These are phyloP conservation scores for Semibalanus balanoides DNA, from an alignment of 1,140 invertebrate genomes.

Conservation along the genomic window DNA sequence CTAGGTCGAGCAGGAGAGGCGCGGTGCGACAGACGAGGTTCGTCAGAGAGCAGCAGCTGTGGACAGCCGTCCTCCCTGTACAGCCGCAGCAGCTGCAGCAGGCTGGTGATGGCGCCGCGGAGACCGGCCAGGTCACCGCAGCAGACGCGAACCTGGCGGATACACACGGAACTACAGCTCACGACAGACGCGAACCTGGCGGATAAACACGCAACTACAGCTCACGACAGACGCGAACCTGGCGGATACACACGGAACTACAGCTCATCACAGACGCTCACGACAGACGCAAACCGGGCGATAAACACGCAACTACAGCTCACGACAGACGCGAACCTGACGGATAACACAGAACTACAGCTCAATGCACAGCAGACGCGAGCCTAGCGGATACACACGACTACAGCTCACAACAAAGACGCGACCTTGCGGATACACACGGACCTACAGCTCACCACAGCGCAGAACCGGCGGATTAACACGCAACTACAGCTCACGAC, in stretches of 20 bases:
- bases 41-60: conserved; percentile 45
- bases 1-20: conserved; percentile 47
- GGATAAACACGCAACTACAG: conserved; percentile 2
- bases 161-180: neutral
- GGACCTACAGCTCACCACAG: too few relatives aligned
- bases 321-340: too few relatives aligned
- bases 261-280: too few relatives aligned
- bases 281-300: conserved; percentile 7
- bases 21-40: conserved; percentile 41
- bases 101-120: conserved; percentile 44
- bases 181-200: conserved; percentile 8
- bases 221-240: conserved; percentile 3
- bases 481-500: neutral
- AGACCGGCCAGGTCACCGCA: conserved; percentile 41
- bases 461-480: conserved; percentile 1
- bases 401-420: too few relatives aligned
- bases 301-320: neutral
- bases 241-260: conserved; percentile 8
- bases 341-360: too few relatives aligned
- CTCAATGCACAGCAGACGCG: conserved; percentile 27
- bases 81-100: conserved; percentile 43
- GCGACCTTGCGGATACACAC: too few relatives aligned
- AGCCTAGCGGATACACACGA: too few relatives aligned
- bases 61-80: conserved; percentile 33
- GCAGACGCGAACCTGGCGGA: conserved; percentile 15